These are phyloP conservation scores for Daubentonia madagascariensis DNA, from an alignment of 2,113 vertebrate genomes.

Conservation along the genomic window DNA sequence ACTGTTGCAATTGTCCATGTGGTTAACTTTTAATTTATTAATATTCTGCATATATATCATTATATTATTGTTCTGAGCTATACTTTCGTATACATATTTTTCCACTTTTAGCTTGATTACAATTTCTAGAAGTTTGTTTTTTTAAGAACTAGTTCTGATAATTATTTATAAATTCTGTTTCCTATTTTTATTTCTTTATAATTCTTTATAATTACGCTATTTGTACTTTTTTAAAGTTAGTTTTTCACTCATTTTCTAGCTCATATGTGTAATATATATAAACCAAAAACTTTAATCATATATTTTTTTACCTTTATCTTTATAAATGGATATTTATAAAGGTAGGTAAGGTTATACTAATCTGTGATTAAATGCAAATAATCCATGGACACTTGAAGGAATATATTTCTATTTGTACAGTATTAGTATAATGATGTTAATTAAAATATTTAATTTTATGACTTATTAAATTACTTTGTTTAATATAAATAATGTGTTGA, in stretches of 20 bases:
- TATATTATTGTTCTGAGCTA: neutral
- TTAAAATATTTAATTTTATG: constrained; percentile 18
- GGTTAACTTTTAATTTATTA: neutral
- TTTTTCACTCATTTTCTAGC: neutral
- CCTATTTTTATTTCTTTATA: neutral
- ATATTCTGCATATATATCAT: neutral
- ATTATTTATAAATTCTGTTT: neutral
- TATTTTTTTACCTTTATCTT: neutral
- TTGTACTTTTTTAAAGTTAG: neutral
- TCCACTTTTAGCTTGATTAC: neutral
- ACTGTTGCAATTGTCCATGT: neutral
- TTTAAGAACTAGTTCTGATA: neutral
- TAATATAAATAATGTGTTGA: neutral
- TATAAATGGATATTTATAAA: neutral
- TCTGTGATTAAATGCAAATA: neutral
- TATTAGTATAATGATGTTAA: neutral
- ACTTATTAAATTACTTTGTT: neutral
- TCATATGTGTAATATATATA: neutral
- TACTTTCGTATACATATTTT: neutral
- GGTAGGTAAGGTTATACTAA: neutral
- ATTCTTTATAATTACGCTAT: neutral
- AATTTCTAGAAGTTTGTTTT: neutral
- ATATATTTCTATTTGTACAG: neutral
- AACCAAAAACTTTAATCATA: neutral
- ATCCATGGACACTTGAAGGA: neutral